Evolutionary conservation across 2,888 invertebrate species (phyloP).

Genomic region (Pseudococcus viburni): DNA sequence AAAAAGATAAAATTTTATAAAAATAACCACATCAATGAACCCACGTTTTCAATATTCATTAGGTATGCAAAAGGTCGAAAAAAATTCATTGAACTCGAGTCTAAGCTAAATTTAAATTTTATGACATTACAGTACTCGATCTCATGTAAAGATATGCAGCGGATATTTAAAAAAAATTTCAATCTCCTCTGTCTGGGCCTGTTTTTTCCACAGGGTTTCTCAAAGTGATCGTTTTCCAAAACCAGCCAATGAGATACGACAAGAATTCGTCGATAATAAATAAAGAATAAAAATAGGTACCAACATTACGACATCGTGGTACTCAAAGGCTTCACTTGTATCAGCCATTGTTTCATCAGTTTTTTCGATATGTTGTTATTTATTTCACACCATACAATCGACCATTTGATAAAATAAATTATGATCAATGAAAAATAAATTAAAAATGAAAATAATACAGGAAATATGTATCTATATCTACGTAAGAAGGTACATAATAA

Average conservation of each 20-base stretch:
- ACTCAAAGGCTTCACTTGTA: background rate
- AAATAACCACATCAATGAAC: background rate
- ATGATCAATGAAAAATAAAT: background rate
- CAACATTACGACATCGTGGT: background rate
- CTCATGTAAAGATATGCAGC: background rate
- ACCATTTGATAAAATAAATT: background rate
- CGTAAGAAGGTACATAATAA: background rate
- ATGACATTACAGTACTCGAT: background rate
- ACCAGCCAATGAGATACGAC: no score
- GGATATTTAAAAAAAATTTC: no score
- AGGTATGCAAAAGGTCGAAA: background rate
- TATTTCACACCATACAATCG: background rate
- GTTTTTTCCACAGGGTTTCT: background rate
- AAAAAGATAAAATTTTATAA: background rate
- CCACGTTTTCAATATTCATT: background rate
- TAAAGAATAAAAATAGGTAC: background rate
- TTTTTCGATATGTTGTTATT: background rate
- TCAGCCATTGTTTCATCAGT: background rate
- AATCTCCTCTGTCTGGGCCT: background rate
- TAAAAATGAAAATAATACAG: background rate
- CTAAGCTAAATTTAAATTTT: background rate
- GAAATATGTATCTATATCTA: no score
- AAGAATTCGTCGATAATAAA: background rate
- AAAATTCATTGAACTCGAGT: conserved; percentile 2
- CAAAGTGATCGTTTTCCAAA: background rate